Evolutionary conservation across 1,140 invertebrate genomes (phyloP).

Genomic region (Contarinia nasturtii): DNA sequence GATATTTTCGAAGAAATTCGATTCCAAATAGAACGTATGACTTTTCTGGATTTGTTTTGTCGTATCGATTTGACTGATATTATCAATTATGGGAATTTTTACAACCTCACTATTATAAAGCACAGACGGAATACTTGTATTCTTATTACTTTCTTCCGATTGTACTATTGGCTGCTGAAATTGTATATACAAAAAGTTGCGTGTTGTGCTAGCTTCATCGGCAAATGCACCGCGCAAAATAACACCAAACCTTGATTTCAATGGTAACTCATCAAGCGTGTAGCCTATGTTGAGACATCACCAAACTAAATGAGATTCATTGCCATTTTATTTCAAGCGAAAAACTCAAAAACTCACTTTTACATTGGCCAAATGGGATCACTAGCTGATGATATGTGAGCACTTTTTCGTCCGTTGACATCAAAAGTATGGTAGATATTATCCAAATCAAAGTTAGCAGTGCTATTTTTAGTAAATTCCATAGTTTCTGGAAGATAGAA

Average conservation of each 20-base stretch:
- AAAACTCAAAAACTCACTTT: neutral
- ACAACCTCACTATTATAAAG: neutral
- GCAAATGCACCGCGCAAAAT: neutral
- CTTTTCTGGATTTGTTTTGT: slow-evolving; percentile 27
- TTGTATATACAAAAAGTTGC: neutral
- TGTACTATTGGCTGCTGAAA: no score
- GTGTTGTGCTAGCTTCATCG: neutral
- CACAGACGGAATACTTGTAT: no score
- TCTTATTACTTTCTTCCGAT: no score
- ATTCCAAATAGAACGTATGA: slow-evolving; percentile 25
- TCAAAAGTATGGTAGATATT: slow-evolving; percentile 31
- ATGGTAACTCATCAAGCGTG: neutral
- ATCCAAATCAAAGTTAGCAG: slow-evolving; percentile 26
- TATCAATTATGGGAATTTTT: neutral
- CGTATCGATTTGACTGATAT: slow-evolving; percentile 23
- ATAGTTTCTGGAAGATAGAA: no score
- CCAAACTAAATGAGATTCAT: neutral
- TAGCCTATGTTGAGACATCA: neutral
- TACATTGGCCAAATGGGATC: slow-evolving; percentile 26
- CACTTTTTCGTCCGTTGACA: slow-evolving; percentile 34
- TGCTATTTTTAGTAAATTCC: slow-evolving; percentile 8
- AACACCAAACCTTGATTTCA: neutral
- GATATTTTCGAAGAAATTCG: slow-evolving; percentile 13
- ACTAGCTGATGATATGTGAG: slow-evolving; percentile 30
- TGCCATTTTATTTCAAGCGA: neutral